phyloP scores from a whole-genome alignment of 2,888 invertebrate genomes.

The Calameuta idolon region DNA sequence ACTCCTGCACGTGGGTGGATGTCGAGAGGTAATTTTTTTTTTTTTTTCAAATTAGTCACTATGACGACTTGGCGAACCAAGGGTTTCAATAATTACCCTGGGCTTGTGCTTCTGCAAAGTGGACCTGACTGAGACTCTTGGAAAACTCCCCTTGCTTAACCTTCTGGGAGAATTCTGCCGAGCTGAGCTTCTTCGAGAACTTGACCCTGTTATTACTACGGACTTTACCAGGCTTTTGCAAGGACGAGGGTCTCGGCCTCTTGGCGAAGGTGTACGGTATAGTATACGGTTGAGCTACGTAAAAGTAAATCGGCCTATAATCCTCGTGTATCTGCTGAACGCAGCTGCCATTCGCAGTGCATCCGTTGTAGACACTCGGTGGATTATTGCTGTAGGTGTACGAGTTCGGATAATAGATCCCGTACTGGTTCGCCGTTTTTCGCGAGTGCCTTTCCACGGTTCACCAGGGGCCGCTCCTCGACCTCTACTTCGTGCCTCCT shows the following conservation, averaged over 20 bases:
- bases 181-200: slow-evolving; percentile 57
- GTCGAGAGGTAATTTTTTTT: background rate
- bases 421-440: slow-evolving; percentile 64
- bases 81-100: slow-evolving; percentile 44
- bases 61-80: background rate
- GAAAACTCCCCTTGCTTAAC: slow-evolving; percentile 62
- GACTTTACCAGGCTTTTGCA: slow-evolving; percentile 50
- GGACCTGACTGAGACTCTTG: slow-evolving; percentile 59
- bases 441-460: slow-evolving; percentile 59
- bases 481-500: slow-evolving; percentile 2
- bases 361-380: slow-evolving; percentile 54
- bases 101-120: slow-evolving; percentile 55
- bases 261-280: slow-evolving; percentile 61
- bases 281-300: slow-evolving; percentile 62
- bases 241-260: slow-evolving; percentile 52
- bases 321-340: slow-evolving; percentile 51
- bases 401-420: slow-evolving; percentile 51
- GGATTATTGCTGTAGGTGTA: slow-evolving; percentile 60
- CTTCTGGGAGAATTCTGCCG: slow-evolving; percentile 60
- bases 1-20: slow-evolving; percentile 17
- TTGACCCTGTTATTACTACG: slow-evolving; percentile 55
- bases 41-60: background rate
- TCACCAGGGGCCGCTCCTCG: slow-evolving; percentile 17
- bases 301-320: slow-evolving; percentile 62
- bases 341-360: slow-evolving; percentile 41